phyloP scores from a whole-genome alignment of 2,797 vertebrate species.

The Sebastes baramenuke region DNA sequence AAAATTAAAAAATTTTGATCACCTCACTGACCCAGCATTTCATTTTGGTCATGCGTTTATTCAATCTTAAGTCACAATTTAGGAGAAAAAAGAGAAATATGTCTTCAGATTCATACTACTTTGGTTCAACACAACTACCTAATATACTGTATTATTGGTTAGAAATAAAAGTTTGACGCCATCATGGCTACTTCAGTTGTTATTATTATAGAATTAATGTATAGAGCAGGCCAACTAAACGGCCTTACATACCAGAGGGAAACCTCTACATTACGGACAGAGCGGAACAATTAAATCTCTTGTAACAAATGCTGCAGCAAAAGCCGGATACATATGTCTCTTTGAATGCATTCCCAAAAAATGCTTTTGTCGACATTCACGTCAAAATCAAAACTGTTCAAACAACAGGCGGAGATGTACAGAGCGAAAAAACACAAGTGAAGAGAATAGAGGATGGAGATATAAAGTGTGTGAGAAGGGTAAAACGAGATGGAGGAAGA shows the following conservation, averaged over 20 bases:
- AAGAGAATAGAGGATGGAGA: constrained; percentile 34
- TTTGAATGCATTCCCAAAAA: constrained; percentile 60
- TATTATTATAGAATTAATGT: not conserved
- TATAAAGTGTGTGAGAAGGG: constrained; percentile 41
- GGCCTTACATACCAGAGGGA: not conserved
- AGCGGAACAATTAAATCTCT: constrained; percentile 30
- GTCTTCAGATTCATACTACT: not conserved
- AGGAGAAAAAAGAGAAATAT: not conserved
- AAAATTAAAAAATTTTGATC: not conserved
- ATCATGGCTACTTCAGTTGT: not conserved
- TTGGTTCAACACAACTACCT: not conserved
- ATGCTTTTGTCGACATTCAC: constrained; percentile 48
- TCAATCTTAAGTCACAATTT: not conserved
- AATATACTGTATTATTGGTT: not conserved
- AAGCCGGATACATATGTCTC: constrained; percentile 43
- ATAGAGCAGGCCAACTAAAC: not conserved
- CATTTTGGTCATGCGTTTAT: not conserved
- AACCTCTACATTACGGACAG: constrained; percentile 20
- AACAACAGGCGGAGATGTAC: constrained; percentile 41
- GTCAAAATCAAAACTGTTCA: constrained; percentile 54
- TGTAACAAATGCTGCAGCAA: constrained; percentile 23
- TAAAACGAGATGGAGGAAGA: constrained; percentile 48
- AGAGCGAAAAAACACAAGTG: constrained; percentile 19
- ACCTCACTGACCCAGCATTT: not conserved
- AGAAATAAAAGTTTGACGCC: not conserved